Conservation (phyloP, 2,888 invertebrate genomes). For the Steromphala cineraria region DNA sequence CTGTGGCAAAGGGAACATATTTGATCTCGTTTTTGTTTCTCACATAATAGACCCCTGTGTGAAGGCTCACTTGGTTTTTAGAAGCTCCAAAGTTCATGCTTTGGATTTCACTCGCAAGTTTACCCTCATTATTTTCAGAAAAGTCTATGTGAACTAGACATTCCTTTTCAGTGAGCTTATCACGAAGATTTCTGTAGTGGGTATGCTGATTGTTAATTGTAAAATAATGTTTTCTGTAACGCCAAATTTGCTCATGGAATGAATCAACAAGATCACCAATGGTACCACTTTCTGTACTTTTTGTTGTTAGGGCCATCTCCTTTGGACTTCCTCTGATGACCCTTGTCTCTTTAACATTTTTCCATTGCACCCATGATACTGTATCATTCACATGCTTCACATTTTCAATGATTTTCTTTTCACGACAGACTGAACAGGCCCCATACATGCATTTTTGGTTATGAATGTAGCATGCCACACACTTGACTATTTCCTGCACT, state of each 20-base stretch:
- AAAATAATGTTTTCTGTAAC: neutral
- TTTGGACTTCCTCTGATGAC: slow-evolving; percentile 16
- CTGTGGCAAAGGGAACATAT: slow-evolving; percentile 52
- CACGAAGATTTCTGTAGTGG: slow-evolving; percentile 61
- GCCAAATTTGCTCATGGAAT: neutral
- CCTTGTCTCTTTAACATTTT: slow-evolving; percentile 24
- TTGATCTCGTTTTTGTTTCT: neutral
- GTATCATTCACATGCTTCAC: slow-evolving; percentile 26
- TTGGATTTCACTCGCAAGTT: slow-evolving; percentile 70
- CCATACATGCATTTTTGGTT: slow-evolving; percentile 38
- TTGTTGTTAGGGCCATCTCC: slow-evolving; percentile 18
- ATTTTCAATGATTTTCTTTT: neutral
- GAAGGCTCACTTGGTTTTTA: slow-evolving; percentile 54
- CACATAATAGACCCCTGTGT: slow-evolving; percentile 34
- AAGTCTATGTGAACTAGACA: slow-evolving; percentile 67
- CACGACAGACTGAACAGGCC: slow-evolving; percentile 19
- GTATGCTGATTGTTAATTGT: slow-evolving; percentile 21
- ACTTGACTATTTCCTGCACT: neutral
- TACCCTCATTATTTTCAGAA: slow-evolving; percentile 70
- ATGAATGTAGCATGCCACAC: neutral
- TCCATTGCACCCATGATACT: slow-evolving; percentile 30
- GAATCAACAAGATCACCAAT: slow-evolving; percentile 19
- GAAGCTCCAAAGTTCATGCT: slow-evolving; percentile 73
- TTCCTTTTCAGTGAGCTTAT: slow-evolving; percentile 39
- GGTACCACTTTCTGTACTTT: slow-evolving; percentile 18